Conservation (phyloP, 2,113 vertebrate species). For the Glareola pratincola region DNA sequence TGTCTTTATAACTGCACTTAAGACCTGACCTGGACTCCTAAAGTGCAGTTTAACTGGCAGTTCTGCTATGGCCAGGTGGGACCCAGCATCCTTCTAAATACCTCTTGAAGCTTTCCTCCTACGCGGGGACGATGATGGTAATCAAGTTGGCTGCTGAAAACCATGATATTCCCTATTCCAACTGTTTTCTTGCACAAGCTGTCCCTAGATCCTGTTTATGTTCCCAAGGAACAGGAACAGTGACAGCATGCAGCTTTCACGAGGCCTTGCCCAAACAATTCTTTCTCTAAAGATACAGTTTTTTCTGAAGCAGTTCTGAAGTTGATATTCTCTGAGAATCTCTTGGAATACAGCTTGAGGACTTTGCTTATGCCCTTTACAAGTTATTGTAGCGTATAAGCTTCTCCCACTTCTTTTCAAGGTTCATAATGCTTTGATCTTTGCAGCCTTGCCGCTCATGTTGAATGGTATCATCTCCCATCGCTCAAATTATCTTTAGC, state of each 20-base stretch:
- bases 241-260: constrained; percentile 67
- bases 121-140: constrained; percentile 31
- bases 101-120: constrained; percentile 61
- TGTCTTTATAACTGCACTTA: background rate
- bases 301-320: constrained; percentile 36
- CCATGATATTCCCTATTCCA: constrained; percentile 67
- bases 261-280: constrained; percentile 57
- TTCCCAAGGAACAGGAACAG: constrained; percentile 72
- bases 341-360: constrained; percentile 39
- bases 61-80: background rate
- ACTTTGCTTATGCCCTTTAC: constrained; percentile 23
- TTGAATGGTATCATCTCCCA: constrained; percentile 67
- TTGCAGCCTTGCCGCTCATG: constrained; percentile 12
- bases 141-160: constrained; percentile 60
- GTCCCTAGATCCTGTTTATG: constrained; percentile 72
- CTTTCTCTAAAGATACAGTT: constrained; percentile 34
- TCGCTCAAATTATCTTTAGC: constrained; percentile 69
- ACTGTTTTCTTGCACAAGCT: constrained; percentile 70
- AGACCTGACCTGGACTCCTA: background rate
- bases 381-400: constrained; percentile 1
- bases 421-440: constrained; percentile 52
- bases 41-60: background rate
- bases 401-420: constrained; percentile 43
- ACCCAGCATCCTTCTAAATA: constrained; percentile 33
- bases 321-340: constrained; percentile 8